phyloP scores from a whole-genome alignment of 2,113 vertebrate genomes.

The Chunga burmeisteri region DNA sequence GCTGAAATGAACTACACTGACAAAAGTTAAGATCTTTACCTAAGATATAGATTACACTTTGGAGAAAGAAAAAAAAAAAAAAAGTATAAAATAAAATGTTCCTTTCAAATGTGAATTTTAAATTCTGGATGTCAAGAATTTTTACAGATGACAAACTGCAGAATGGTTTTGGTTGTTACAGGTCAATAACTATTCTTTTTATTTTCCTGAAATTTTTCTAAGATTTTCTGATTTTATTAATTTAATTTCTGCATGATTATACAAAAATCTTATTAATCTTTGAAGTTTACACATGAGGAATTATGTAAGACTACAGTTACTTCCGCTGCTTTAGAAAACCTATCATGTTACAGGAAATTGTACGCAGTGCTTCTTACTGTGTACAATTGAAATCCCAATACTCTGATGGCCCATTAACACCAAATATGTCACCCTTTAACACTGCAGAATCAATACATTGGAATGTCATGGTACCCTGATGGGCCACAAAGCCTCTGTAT shows the following conservation, averaged over 20 bases:
- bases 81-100: neutral
- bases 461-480: conserved; percentile 76
- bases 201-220: neutral
- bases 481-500: conserved; percentile 72
- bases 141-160: neutral
- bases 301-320: neutral
- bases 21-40: neutral
- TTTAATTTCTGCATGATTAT: neutral
- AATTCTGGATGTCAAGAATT: neutral
- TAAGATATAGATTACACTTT: neutral
- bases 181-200: neutral
- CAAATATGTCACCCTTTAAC: conserved; percentile 70
- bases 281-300: neutral
- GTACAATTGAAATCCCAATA: conserved; percentile 59
- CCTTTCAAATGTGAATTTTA: neutral
- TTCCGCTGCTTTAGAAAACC: conserved; percentile 43
- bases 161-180: neutral
- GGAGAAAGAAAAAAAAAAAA: neutral
- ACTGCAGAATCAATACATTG: conserved; percentile 72
- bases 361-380: conserved; percentile 22
- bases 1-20: neutral
- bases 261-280: neutral
- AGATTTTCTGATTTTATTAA: neutral
- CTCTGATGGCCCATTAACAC: conserved; percentile 67
- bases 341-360: conserved; percentile 44